These are phyloP conservation scores for Nymphalis io DNA, from an alignment of 1,140 invertebrate species.

Conservation along the genomic window DNA sequence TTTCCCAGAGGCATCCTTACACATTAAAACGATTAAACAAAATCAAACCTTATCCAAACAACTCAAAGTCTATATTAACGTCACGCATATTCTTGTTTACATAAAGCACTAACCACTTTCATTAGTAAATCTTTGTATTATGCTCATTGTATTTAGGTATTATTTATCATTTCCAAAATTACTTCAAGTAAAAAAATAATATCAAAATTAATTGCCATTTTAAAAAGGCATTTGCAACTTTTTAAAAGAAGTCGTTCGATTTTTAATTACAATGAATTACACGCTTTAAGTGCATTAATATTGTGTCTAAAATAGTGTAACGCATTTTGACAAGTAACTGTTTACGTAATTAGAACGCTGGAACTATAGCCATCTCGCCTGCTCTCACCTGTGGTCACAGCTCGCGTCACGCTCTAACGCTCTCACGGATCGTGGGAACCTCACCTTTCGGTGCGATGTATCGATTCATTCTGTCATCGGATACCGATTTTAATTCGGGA, in stretches of 20 bases:
- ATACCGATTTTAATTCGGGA: conserved; percentile 43
- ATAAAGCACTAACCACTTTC: not conserved
- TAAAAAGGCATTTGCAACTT: not conserved
- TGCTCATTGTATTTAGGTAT: not conserved
- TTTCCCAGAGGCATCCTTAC: conserved; percentile 17
- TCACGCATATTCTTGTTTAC: not conserved
- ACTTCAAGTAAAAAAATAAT: not conserved
- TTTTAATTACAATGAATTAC: conserved; percentile 1
- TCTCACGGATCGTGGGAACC: conserved; percentile 71
- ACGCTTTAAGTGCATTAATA: conserved; percentile 3
- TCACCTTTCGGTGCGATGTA: conserved; percentile 65
- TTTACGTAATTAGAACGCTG: conserved; percentile 47
- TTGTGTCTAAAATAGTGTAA: conserved; percentile 8
- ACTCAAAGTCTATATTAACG: not conserved
- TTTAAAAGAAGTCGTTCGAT: not conserved
- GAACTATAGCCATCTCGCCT: conserved; percentile 35
- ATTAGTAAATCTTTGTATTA: not conserved
- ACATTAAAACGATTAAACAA: not conserved
- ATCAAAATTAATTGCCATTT: not conserved
- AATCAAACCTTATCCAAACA: not conserved
- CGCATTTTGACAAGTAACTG: conserved; percentile 36
- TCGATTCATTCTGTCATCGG: conserved; percentile 53
- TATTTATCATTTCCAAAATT: not conserved
- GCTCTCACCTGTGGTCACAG: conserved; percentile 13
- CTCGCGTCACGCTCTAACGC: conserved; percentile 39